phyloP scores from a whole-genome alignment of 2,797 vertebrate genomes.

The Gymnocypris eckloni region DNA sequence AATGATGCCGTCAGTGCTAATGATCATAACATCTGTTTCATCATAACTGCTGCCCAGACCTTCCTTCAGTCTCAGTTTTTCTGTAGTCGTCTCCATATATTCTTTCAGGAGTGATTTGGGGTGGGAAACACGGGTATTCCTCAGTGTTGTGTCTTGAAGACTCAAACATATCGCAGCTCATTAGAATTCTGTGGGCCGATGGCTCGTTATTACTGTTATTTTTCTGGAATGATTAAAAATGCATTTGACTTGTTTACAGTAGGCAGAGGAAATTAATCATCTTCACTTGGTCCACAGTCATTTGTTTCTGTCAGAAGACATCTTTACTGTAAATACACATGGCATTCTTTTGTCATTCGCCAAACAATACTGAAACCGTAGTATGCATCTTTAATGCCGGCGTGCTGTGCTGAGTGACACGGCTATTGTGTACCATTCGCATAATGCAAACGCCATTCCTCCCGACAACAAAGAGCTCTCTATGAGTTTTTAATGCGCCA shows the following conservation, averaged over 20 bases:
- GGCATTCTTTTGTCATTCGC: not conserved
- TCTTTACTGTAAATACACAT: slow-evolving; percentile 53
- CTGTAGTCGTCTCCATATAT: not conserved
- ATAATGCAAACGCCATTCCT: slow-evolving; percentile 23
- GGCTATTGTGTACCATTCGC: slow-evolving; percentile 13
- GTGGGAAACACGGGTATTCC: not conserved
- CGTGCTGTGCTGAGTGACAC: slow-evolving; percentile 17
- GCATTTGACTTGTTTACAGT: slow-evolving; percentile 49
- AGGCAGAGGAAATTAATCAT: slow-evolving; percentile 52
- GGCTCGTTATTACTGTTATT: slow-evolving; percentile 38
- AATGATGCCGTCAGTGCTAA: slow-evolving; percentile 38
- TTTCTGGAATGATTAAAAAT: slow-evolving; percentile 53
- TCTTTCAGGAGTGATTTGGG: not conserved
- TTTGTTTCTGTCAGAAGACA: slow-evolving; percentile 53
- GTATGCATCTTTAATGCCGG: slow-evolving; percentile 58
- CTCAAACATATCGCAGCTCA: slow-evolving; percentile 45
- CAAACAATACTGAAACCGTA: slow-evolving; percentile 47
- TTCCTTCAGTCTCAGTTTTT: not conserved
- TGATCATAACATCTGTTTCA: slow-evolving; percentile 37
- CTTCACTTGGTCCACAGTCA: slow-evolving; percentile 27
- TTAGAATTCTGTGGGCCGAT: slow-evolving; percentile 47
- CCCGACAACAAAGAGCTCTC: slow-evolving; percentile 16
- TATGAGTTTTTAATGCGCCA: slow-evolving; percentile 30
- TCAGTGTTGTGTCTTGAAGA: slow-evolving; percentile 15
- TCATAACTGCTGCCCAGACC: slow-evolving; percentile 20